Conservation (phyloP, 2,113 vertebrate species). For the Chroicocephalus ridibundus region DNA sequence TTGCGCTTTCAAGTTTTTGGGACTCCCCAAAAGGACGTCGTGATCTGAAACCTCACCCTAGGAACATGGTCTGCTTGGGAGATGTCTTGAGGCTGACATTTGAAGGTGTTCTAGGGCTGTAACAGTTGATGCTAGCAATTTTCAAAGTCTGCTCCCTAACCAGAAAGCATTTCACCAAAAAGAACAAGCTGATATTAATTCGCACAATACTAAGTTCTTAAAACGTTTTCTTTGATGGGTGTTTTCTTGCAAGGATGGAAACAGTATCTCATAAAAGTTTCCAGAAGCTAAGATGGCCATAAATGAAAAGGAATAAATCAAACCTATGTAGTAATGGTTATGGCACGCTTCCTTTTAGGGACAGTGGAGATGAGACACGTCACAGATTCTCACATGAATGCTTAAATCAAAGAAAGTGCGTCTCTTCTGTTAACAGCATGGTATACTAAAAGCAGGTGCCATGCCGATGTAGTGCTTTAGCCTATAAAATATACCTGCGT, state of each 20-base stretch:
- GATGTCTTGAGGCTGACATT: background rate
- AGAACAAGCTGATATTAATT: background rate
- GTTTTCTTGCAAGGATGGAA: background rate
- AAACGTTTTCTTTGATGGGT: background rate
- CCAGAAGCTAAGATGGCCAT: background rate
- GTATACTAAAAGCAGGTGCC: background rate
- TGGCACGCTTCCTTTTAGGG: background rate
- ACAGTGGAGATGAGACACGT: background rate
- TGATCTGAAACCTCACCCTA: background rate
- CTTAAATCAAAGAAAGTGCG: background rate
- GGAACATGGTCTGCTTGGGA: background rate
- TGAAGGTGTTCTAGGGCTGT: background rate
- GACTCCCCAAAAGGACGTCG: background rate
- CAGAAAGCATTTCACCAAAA: background rate
- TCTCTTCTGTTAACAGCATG: background rate
- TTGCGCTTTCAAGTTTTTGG: background rate
- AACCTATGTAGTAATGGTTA: background rate
- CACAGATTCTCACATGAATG: background rate
- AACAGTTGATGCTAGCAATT: background rate
- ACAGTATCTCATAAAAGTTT: background rate
- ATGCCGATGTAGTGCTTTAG: rapidly evolving
- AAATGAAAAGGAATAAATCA: background rate
- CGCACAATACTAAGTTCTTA: background rate
- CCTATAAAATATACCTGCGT: background rate
- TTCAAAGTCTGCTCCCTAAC: background rate